Percentiles rank a stretch among this genome's conserved stretches.
Conservation (phyloP, 2,797 vertebrate genomes). For the Poeciliopsis gracilis region DNA sequence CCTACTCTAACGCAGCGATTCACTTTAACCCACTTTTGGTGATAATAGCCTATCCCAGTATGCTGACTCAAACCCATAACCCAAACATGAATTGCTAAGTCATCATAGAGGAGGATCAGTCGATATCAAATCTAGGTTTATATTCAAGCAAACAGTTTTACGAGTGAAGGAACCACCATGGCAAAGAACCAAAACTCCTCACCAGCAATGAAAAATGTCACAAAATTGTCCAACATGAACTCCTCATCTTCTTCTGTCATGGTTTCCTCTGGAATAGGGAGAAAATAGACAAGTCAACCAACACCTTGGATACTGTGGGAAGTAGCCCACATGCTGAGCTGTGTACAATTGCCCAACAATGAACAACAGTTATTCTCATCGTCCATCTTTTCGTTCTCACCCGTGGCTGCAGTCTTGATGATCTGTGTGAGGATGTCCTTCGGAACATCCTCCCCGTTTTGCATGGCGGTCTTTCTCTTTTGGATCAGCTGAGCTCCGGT, state of each 20-base stretch:
- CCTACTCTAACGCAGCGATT: not conserved
- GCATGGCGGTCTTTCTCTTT: slow-evolving; percentile 80
- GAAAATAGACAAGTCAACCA: not conserved
- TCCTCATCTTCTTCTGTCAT: slow-evolving; percentile 82
- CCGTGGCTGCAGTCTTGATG: slow-evolving; percentile 80
- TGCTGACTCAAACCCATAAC: not conserved
- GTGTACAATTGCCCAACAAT: not conserved
- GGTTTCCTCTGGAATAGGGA: slow-evolving; percentile 77
- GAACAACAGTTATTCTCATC: not conserved
- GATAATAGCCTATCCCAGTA: not conserved
- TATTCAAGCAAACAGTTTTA: not conserved
- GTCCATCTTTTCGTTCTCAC: slow-evolving; percentile 18
- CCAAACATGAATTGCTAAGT: not conserved
- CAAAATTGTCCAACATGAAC: slow-evolving; percentile 90
- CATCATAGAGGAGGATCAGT: not conserved
- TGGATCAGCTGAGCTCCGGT: slow-evolving; percentile 86
- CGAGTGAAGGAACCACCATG: not conserved
- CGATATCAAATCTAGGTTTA: not conserved
- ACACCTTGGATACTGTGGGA: not conserved
- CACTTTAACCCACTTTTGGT: no score
- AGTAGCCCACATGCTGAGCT: not conserved
- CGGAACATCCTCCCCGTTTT: slow-evolving; percentile 79
- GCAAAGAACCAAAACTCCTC: slow-evolving; percentile 41
- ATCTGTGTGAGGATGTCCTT: slow-evolving; percentile 91
- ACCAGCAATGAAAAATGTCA: slow-evolving; percentile 94